Percentiles rank a stretch among this genome's conserved stretches.
Evolutionary conservation across 2,113 vertebrate species (phyloP).

Genomic region (Microtus richardsoni): DNA sequence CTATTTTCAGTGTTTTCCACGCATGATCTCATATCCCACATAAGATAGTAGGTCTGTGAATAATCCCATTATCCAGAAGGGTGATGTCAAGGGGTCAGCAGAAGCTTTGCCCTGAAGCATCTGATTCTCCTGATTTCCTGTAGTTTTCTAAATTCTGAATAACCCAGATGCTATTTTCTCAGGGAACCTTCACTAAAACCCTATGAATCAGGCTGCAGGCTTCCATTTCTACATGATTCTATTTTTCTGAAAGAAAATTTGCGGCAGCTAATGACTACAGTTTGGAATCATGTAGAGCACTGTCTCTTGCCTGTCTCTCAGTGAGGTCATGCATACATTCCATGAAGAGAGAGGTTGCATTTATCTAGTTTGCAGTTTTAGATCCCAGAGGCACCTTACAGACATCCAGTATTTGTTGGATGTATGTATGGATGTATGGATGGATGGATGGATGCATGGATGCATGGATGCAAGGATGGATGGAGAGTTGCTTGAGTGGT

Average conservation of each 20-base stretch:
- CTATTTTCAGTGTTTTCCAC: not conserved
- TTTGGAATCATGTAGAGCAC: not conserved
- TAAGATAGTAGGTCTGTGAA: not conserved
- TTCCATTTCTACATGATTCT: not conserved
- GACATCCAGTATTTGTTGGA: not conserved
- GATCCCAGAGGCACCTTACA: not conserved
- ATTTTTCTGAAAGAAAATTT: not conserved
- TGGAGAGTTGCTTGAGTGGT: too few species aligned
- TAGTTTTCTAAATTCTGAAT: not conserved
- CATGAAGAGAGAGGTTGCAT: not conserved
- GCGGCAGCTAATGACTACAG: not conserved
- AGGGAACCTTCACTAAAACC: not conserved
- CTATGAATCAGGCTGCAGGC: not conserved
- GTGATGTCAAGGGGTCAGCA: not conserved
- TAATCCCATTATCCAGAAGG: not conserved
- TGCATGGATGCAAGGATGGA: not conserved
- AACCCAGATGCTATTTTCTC: not conserved
- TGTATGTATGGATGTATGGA: too few species aligned
- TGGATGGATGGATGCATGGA: not conserved
- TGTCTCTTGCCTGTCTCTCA: not conserved
- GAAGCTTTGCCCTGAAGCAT: not conserved
- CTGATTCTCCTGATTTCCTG: not conserved
- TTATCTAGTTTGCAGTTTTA: not conserved
- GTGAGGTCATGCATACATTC: not conserved
- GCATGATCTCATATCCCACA: not conserved